Base-by-base conservation (phyloP, 92 coral and sea anemone species). In the Actinernus sp. region DNA sequence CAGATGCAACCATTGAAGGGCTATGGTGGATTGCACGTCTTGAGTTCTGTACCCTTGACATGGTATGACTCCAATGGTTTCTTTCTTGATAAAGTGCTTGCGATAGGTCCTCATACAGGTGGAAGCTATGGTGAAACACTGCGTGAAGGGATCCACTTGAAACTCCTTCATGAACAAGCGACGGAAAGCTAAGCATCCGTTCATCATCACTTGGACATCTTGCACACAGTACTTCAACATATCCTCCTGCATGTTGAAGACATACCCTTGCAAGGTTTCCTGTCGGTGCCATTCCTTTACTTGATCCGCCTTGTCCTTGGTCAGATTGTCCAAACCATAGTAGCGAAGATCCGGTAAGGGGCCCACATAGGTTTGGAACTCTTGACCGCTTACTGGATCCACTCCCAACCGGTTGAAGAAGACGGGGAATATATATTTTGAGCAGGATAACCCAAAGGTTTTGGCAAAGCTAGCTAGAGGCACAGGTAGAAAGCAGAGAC, bases 401-500 rank as follows among this genome's bases (percentile, higher is more conserved):
- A n/a, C n/a, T n/a, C n/a, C n/a, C n/a, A n/a, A n/a, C n/a, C n/a
- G n/a, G 56, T 63, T 74, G 29, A 74, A 74, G 17, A 74, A 52
- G 38, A 61, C 72, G 3, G 73, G 82, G 18, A 33, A 63, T 18
- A 71, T 71, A 14, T 73, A 60, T 17, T 31, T 10, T 4, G 58
- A 54, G 6, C 68, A 61, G n/a, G 55, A 37, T 11, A 55, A 27
- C 0, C 81, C 81, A 61, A 73, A 73, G 14, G 81, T 50, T 11
- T 51, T 19, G 9, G 75, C 67, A 26, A 75, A 64, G 21, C 29
- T 27, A 0, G 63, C 61, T 32, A 75, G 65, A 18, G 38, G 38
- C 74, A 76, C 55, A 33, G 83, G 74, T 20, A 76, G 63, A 28
- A 76, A 76, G 31, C 68, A 54, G 21, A 76, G 39, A 11, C 74